Evolutionary conservation across 2,888 invertebrate genomes (phyloP), one percentile per base, ranked within the genome.

Genomic region (Callosobruchus maculatus): DNA sequence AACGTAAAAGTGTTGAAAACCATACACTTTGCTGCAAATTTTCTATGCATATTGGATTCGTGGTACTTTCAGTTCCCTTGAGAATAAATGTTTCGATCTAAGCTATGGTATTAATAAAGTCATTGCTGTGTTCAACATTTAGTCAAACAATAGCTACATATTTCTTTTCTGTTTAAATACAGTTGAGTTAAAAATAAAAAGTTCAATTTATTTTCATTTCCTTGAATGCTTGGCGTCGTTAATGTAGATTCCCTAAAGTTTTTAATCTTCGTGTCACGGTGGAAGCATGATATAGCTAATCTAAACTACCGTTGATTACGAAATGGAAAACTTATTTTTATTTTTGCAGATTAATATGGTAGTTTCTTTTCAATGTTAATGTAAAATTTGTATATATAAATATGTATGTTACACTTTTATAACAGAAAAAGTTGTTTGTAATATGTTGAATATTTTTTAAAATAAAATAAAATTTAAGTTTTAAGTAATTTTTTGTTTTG

Each of bases 361-460:
- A 49, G 3, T 13, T 49, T 49, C 3, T 18, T 49, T 13, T 49
- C 49, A 49, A 18, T 49, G 49, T 49, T 13, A 7, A 49, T 78
- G 76, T 75, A 78, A 72, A 77, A 75, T 76, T 72, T 78, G 78
- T 78, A 78, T 73, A 79, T 76, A 77, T 74, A 76, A 74, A 77
- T 76, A 77, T 75, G 75, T 75, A 74, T 74, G 74, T 73, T 73
- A 75, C 75, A 76, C 77, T 79, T 78, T 77, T 77, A 77, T 78
- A 78, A 78, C 76, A 75, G 67, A 71, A 70, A 75, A 49, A 49
- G 72, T 78, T 77, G 76, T 78, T 78, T 49, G 74, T 75, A 75
- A 77, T 75, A 77, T 78, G 75, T 78, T 79, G 74, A 77, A 71
- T 78, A 78, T 78, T 79, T 79, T 79, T 78, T 76, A 74, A 79